phyloP scores from a whole-genome alignment of 2,113 vertebrate species.

The Oryzias javanicus region DNA sequence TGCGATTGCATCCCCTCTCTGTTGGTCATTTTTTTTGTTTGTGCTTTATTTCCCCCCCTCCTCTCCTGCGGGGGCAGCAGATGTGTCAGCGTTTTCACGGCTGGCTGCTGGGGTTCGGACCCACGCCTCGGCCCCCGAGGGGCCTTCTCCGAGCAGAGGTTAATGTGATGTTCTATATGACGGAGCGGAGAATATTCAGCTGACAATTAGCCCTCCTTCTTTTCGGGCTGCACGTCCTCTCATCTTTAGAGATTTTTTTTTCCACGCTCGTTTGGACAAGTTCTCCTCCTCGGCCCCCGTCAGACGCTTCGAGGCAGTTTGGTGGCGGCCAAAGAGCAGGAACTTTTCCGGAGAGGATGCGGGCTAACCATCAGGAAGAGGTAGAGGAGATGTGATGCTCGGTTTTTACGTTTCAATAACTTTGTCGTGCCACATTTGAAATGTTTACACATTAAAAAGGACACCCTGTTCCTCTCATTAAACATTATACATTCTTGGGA shows the following conservation, averaged over 20 bases:
- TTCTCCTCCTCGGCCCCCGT: constrained; percentile 7
- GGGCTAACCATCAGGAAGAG: constrained; percentile 38
- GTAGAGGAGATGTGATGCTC: constrained; percentile 48
- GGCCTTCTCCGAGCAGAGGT: constrained; percentile 37
- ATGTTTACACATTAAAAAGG: constrained; percentile 62
- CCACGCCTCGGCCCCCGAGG: constrained; percentile 20
- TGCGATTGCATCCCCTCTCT: too few species aligned
- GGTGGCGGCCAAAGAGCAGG: constrained; percentile 36
- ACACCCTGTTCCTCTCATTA: constrained; percentile 55
- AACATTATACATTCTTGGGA: constrained; percentile 65
- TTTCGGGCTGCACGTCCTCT: constrained; percentile 23
- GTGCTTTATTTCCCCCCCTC: background rate
- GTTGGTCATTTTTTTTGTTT: background rate
- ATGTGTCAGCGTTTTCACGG: constrained; percentile 74
- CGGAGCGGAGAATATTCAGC: constrained; percentile 14
- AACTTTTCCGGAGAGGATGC: constrained; percentile 25
- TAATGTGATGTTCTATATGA: constrained; percentile 37
- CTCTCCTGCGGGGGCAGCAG: constrained; percentile 44
- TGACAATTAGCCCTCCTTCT: constrained; percentile 32
- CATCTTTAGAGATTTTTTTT: constrained; percentile 30
- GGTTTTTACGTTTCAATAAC: constrained; percentile 53
- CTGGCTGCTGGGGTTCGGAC: constrained; percentile 60
- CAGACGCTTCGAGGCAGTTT: constrained; percentile 19
- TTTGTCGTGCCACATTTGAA: constrained; percentile 52
- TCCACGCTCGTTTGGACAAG: constrained; percentile 20